phyloP scores from a whole-genome alignment of 30 jellyfish, hydroid and myxozoan genomes.

The Chrysaora quinquecirrha region DNA sequence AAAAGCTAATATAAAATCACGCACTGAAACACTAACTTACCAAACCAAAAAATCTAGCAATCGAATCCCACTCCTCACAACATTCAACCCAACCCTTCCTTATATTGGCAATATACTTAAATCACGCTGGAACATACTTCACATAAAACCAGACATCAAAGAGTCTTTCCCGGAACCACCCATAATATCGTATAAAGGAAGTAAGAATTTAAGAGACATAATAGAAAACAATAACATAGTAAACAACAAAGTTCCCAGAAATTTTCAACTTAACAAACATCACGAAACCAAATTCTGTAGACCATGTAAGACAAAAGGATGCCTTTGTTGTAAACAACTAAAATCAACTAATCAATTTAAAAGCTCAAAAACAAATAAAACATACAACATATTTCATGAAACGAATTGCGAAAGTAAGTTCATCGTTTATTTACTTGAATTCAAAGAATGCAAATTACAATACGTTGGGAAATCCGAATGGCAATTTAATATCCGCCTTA shows the following conservation, averaged over 20 bases:
- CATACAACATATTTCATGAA: too few species aligned
- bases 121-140: constrained; percentile 15
- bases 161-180: constrained; percentile 17
- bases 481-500: constrained; percentile 18
- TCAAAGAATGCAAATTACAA: not conserved
- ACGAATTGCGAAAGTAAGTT: constrained; percentile 1
- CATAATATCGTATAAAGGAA: constrained; percentile 16
- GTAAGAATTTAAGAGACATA: constrained; percentile 16
- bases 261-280: not conserved
- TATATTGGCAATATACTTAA: constrained; percentile 6
- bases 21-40: constrained; percentile 18
- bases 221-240: constrained; percentile 18
- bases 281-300: constrained; percentile 1
- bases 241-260: constrained; percentile 2
- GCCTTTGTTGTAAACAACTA: not conserved
- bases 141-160: not conserved
- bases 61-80: constrained; percentile 15
- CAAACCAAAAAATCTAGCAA: constrained; percentile 5
- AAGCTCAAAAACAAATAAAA: not conserved
- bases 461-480: not conserved
- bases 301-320: constrained; percentile 28
- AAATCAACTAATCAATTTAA: not conserved
- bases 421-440: constrained; percentile 5
- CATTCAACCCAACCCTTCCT: constrained; percentile 34
- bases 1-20: not conserved